Evolutionary conservation across 2,113 vertebrate genomes (phyloP), one percentile per base, ranked within the genome.

Genomic region (Pelvicachromis taeniatus): DNA sequence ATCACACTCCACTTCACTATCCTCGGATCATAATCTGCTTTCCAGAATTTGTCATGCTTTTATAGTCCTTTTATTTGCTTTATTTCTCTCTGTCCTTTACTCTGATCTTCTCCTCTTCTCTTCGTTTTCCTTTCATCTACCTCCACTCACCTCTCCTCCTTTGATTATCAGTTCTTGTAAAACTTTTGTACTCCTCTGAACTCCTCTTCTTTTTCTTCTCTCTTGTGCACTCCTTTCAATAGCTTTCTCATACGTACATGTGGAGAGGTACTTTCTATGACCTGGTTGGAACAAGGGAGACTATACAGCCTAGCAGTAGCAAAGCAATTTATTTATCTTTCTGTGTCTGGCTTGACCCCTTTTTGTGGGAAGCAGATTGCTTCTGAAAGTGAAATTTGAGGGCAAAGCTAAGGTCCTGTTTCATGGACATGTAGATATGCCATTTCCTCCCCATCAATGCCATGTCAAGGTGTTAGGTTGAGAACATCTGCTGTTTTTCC

Each of bases 301-400:
- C 84, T 81, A 86, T 83, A 80, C 89, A 88, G 88, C 56, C 77
- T 54, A 17, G 84, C 58, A 83, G 81, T 82, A 88, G 80, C 83
- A 90, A 94, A 89, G 86, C 93, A 90, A 89, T 94, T 93, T 95
- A 93, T 95, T 91, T 95, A 94, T 94, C 91, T 90, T 45, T 70
- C 83, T 81, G 89, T 78, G 52, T 80, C 78, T 75, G 86, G 78
- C 85, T 88, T 85, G 84, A 87, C 87, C 87, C 91, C 88, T 92
- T 94, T 94, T 92, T 90, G 87, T 86, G 85, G 79, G 87, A 88
- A 92, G 90, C 87, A 93, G 93, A 94, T 95, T 94, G 85, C 89
- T 85, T 89, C 61, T 87, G 77, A 86, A 91, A 89, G 83, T 89
- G 87, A 89, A 65, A 91, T 93, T 91, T 90, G 65, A 88, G 91